A percentile compares a stretch with the other conserved stretches of the same genome.
Evolutionary conservation across 2,113 vertebrate species (phyloP).

Genomic region (Crotalus tigris): DNA sequence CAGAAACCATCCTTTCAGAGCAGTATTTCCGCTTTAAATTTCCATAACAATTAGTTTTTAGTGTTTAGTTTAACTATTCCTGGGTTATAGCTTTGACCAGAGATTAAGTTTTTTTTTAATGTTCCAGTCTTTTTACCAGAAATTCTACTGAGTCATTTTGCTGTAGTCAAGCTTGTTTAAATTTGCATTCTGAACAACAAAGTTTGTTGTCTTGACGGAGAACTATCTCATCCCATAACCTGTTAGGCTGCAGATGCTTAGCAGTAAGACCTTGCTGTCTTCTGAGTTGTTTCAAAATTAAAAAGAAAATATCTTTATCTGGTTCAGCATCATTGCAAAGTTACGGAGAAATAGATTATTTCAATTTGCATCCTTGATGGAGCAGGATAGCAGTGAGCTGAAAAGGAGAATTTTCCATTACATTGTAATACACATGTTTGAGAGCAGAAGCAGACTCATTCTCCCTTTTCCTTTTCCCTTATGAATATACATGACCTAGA

Average conservation of each 20-base stretch:
- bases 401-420: not conserved
- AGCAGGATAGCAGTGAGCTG: not conserved
- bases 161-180: not conserved
- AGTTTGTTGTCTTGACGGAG: not conserved
- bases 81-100: not conserved
- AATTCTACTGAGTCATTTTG: not conserved
- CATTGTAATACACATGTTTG: not conserved
- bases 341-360: not conserved
- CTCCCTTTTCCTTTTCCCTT: not conserved
- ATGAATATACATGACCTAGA: not conserved
- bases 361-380: not conserved
- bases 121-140: not conserved
- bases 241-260: not conserved
- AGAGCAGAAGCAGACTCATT: not conserved
- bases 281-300: not conserved
- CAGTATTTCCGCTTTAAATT: not conserved
- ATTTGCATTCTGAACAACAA: not conserved
- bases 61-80: not conserved
- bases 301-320: not conserved
- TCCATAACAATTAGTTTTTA: not conserved
- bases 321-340: not conserved
- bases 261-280: not conserved
- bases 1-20: not conserved
- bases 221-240: not conserved
- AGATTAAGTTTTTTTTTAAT: not conserved